These are phyloP conservation scores for Hypotaenidia okinawae DNA, from an alignment of 2,797 vertebrate genomes.

Conservation along the genomic window DNA sequence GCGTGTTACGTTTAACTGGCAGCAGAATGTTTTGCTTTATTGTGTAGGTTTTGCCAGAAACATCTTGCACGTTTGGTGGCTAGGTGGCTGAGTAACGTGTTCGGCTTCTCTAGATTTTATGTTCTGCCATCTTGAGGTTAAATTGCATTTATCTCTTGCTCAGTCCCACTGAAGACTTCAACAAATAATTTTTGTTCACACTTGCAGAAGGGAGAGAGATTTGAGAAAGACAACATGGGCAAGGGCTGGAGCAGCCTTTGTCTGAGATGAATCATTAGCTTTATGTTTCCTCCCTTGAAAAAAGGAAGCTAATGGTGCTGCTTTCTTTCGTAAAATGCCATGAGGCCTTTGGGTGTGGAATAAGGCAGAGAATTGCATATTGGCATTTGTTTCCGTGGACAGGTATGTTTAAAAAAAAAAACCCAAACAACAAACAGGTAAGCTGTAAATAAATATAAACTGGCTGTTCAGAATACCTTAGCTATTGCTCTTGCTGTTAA, in stretches of 20 bases:
- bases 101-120: fast-evolving
- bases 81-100: neutral
- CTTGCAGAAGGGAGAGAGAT: neutral
- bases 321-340: neutral
- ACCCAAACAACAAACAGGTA: neutral
- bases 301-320: neutral
- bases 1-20: neutral
- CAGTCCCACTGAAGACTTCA: neutral
- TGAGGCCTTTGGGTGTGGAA: neutral
- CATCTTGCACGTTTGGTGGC: neutral
- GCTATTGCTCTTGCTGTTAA: neutral
- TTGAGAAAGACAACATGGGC: neutral
- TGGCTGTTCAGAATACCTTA: neutral
- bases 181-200: neutral
- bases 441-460: neutral
- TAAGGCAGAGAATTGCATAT: neutral
- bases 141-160: neutral
- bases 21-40: neutral
- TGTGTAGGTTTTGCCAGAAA: neutral
- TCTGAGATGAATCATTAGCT: neutral
- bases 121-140: neutral
- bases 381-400: neutral
- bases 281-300: neutral
- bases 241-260: neutral
- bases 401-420: neutral